phyloP scores from a whole-genome alignment of 2,797 vertebrate genomes.

The Pseudochromis fuscus region DNA sequence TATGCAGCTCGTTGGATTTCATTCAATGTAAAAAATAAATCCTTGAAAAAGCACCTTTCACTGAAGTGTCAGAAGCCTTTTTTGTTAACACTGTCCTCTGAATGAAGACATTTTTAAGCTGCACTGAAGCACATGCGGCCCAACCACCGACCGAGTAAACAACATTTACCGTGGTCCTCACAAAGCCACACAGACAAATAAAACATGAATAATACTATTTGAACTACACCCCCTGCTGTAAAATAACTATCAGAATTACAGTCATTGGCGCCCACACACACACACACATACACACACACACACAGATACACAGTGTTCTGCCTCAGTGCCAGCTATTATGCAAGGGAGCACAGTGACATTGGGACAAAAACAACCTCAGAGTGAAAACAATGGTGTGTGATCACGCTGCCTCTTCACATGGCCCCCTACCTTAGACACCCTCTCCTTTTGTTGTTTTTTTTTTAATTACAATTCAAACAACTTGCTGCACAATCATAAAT shows the following conservation, averaged over 20 bases:
- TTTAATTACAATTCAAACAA: constrained; percentile 53
- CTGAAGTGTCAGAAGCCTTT: no score
- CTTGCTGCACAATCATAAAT: constrained; percentile 14
- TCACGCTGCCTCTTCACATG: constrained; percentile 27
- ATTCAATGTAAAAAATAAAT: no score
- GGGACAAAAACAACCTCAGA: constrained; percentile 75
- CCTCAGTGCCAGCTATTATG: constrained; percentile 54
- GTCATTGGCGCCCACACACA: constrained; percentile 19
- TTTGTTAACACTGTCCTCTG: not conserved
- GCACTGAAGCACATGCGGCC: not conserved
- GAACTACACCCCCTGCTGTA: constrained; percentile 41
- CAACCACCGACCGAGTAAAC: constrained; percentile 9
- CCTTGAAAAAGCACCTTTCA: no score
- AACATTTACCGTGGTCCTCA: constrained; percentile 9
- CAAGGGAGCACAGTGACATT: constrained; percentile 65
- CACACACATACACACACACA: constrained; percentile 10
- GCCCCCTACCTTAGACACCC: not conserved
- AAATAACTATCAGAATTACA: constrained; percentile 57
- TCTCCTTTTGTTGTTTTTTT: not conserved
- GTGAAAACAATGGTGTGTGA: constrained; percentile 70
- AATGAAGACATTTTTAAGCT: not conserved
- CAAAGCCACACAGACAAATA: constrained; percentile 10
- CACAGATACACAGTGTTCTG: constrained; percentile 31
- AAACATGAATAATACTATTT: constrained; percentile 42
- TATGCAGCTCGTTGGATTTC: no score